Evolutionary conservation across 92 coral and sea anemone species (phyloP), one percentile per base, ranked within the genome.

Genomic region (Anthopleura xanthogrammica): DNA sequence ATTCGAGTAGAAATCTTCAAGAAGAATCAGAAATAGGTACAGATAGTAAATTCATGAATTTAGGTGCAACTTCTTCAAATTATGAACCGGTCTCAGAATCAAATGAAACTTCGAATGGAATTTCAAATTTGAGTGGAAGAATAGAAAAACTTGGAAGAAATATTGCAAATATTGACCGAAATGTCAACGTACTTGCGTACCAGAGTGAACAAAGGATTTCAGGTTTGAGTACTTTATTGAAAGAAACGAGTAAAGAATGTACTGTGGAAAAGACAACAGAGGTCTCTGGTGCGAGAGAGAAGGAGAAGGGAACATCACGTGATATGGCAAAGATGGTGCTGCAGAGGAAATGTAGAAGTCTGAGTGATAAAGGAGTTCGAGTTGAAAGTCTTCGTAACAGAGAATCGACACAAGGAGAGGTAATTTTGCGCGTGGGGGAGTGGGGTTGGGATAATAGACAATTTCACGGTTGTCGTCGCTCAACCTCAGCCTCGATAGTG

Each of bases 291-390:
- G 16, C 16, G 16, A 68, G 16, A 12, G 42, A 68, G 10, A 68
- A 68, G 42, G 74, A 68, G 42, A 68, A 70, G n/a, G 22, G 78
- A 10, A 11, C 24, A 3, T 60, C 84, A 23, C 55, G 50, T 8
- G 86, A 75, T 19, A 65, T 76, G 77, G 36, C 80, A 8, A 77
- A 76, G 80, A 84, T 84, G 81, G 72, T 85, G 16, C 39, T 85
- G 42, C 83, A 78, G 52, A 41, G 79, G 46, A 85, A 85, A 46
- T 78, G 60, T 56, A 76, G 87, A 2, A 85, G 91, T 60, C 75
- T 87, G 19, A 87, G 89, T 74, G 89, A 84, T 48, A 78, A 78
- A 19, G 83, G 70, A 11, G 77, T 55, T 13, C 23, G 41, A 71
- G 76, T 50, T 20, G 60, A 60, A 3, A 60, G 60, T 82, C 82